Evolutionary conservation across 1,140 invertebrate species (phyloP).

Genomic region (Thaumetopoea pityocampa): DNA sequence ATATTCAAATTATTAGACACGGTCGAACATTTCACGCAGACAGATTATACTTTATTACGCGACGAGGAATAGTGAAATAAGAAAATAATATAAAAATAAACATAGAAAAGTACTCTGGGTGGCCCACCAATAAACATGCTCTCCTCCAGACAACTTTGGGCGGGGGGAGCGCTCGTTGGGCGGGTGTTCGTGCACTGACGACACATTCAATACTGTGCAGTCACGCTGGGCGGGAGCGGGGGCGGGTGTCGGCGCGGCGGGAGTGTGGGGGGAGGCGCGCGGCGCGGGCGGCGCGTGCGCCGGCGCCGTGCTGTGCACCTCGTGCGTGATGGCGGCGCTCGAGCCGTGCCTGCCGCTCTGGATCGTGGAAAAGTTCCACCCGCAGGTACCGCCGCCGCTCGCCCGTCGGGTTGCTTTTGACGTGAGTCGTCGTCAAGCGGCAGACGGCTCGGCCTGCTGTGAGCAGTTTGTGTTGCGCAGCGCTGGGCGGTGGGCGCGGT

Average conservation of each 20-base stretch:
- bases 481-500: slow-evolving; percentile 84
- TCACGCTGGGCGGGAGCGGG: slow-evolving; percentile 3
- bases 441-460: not conserved
- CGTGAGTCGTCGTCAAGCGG: not conserved
- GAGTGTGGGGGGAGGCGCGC: slow-evolving; percentile 15
- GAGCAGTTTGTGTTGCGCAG: slow-evolving; percentile 28
- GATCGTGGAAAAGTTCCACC: slow-evolving; percentile 82
- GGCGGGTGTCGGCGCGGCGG: slow-evolving; percentile 22
- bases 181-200: too few species aligned
- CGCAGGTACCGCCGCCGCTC: slow-evolving; percentile 78
- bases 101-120: too few species aligned
- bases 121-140: too few species aligned
- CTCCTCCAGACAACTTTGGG: too few species aligned
- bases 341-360: slow-evolving; percentile 88
- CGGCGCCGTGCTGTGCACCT: slow-evolving; percentile 83
- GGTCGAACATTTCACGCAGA: too few species aligned
- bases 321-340: slow-evolving; percentile 85
- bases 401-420: slow-evolving; percentile 6
- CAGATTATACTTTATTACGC: too few species aligned
- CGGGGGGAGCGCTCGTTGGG: too few species aligned
- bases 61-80: too few species aligned
- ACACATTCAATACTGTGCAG: too few species aligned
- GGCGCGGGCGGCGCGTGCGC: slow-evolving; percentile 43
- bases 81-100: too few species aligned
- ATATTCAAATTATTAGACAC: too few species aligned